These are phyloP conservation scores for honey bee (Apis mellifera) DNA, from an alignment of 1,140 invertebrate species.

Conservation along the genomic window Amel_HAv3.1 CM009942.2:709501-710000, in stretches of 20 bases:
- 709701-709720: neutral
- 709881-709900: no score
- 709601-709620: neutral
- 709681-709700: neutral
- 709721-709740: neutral
- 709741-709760: slow-evolving; percentile 12
- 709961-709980: neutral
- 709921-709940: neutral
- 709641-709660: neutral
- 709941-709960: neutral
- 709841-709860: no score
- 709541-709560: no score
- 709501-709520: neutral
- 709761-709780: neutral
- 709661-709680: slow-evolving; percentile 15
- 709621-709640: neutral
- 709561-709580: no score
- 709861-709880: slow-evolving; percentile 1
- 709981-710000: no score
- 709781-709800: no score
- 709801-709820: neutral
- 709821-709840: no score
- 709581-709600: no score
- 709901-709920: neutral
- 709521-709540: neutral